Percentiles rank a stretch among this genome's conserved stretches.
Conservation (phyloP, 2,113 vertebrate species). For the Chlorodrepanis virens region DNA sequence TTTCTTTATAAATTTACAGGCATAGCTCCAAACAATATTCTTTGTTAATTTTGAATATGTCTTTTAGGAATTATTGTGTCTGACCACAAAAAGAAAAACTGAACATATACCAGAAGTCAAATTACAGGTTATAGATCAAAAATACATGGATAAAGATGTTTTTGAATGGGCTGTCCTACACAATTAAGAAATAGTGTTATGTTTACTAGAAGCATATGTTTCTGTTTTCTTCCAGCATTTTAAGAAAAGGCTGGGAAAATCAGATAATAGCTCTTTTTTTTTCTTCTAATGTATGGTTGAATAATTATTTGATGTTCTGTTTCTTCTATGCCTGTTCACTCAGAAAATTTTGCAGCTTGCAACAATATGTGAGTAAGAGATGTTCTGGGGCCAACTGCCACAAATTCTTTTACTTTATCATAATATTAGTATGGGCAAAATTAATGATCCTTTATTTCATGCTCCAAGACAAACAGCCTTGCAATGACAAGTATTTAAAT, state of each 20-base stretch:
- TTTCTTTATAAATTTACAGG: not conserved
- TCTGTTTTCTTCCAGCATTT: not conserved
- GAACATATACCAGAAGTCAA: not conserved
- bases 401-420: constrained; percentile 22
- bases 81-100: not conserved
- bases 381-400: not conserved
- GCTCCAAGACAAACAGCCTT: constrained; percentile 7
- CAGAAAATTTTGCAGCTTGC: not conserved
- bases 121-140: not conserved
- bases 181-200: not conserved
- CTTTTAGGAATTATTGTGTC: not conserved
- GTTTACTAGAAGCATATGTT: not conserved
- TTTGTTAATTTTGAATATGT: not conserved
- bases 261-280: not conserved
- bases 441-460: constrained; percentile 16
- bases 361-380: not conserved
- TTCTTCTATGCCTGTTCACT: not conserved
- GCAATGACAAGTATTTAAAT: not conserved
- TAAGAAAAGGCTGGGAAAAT: not conserved
- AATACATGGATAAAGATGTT: not conserved
- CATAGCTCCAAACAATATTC: not conserved
- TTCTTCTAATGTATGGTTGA: not conserved
- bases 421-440: constrained; percentile 1
- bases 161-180: not conserved
- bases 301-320: not conserved